A percentile compares a stretch with the other conserved stretches of the same genome.
phyloP scores from a whole-genome alignment of 2,113 vertebrate genomes.

The Poeciliopsis retropinna region DNA sequence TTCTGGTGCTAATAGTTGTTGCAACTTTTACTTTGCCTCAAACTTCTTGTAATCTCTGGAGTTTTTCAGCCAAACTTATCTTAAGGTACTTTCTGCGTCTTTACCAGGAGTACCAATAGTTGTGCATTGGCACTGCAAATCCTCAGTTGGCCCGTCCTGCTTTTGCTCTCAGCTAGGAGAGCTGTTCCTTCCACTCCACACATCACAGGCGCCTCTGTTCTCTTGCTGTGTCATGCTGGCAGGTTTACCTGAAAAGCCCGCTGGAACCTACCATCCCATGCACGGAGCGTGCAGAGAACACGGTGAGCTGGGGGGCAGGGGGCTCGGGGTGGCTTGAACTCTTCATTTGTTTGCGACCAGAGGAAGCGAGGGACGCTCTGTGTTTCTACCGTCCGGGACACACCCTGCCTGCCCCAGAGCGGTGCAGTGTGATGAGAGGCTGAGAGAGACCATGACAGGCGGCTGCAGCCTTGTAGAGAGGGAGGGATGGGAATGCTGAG shows the following conservation, averaged over 20 bases:
- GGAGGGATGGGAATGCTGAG: conserved; percentile 67
- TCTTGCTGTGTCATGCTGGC: conserved; percentile 68
- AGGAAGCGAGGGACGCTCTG: conserved; percentile 42
- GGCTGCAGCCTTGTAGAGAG: conserved; percentile 46
- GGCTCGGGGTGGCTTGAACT: conserved; percentile 16
- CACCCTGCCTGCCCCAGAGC: conserved; percentile 43
- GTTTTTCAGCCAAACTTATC: too few species aligned
- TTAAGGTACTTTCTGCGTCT: too few species aligned
- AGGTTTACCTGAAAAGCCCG: conserved; percentile 68
- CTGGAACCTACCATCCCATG: conserved; percentile 77
- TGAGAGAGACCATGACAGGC: conserved; percentile 50
- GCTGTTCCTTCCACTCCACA: conserved; percentile 32
- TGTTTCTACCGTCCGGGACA: conserved; percentile 50
- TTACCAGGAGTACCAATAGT: too few species aligned
- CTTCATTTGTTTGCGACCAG: conserved; percentile 36
- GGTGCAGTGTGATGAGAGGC: conserved; percentile 48
- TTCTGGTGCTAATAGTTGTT: too few species aligned
- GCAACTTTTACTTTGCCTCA: too few species aligned
- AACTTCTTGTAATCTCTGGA: too few species aligned
- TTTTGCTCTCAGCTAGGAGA: conserved; percentile 10
- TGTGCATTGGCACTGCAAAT: too few species aligned
- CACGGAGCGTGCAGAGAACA: conserved; percentile 43
- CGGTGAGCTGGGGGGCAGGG: conserved; percentile 19
- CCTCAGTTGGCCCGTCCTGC: not conserved
- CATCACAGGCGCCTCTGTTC: conserved; percentile 47